Evolutionary conservation across 2,797 vertebrate genomes (phyloP), one percentile per base, ranked within the genome.

Genomic region (Aselliscus stoliczkanus): DNA sequence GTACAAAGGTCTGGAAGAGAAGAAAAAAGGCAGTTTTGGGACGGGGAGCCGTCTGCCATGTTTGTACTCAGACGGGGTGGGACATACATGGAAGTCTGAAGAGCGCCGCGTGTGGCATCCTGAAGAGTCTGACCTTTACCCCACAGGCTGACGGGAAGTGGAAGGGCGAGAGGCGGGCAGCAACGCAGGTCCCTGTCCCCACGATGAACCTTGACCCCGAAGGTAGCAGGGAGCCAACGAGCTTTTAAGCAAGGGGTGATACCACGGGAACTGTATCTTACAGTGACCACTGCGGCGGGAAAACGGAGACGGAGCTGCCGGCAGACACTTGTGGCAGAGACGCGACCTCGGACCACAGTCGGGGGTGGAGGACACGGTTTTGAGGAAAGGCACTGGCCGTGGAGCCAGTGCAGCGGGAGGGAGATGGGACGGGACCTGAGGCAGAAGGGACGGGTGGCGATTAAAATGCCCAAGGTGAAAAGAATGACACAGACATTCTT

Each of bases 401-500:
- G 31, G 42, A 29, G 42, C 42, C n/a, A 5, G 0, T 0, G 7
- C 4, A 50, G 7, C 70, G 31, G n/a, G 31, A 13, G 1, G 15
- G 79, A 44, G 39, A 25, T 75, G 47, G 80, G 70, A 83, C 62
- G 52, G 37, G 21, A 39, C 39, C 64, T 47, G 25, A 76, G 50
- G 31, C 0, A 65, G 70, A 84, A 76, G 18, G 20, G 20, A 44
- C 3, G 47, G 54, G 29, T 8, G 4, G 72, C 25, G 56, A 20
- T n/a, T 2, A 42, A 79, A 77, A 64, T 5, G 65, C 15, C 65
- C 34, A 25, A 1, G 11, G 56, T 29, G n/a, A 72, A 73, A 52
- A 67, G 56, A 31, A 21, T 37, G 65, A 70, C 62, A 37, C 56
- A 13, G 47, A 34, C 34, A 67, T 44, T 76, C 44, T 70, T 27